Evolutionary conservation across 2,888 invertebrate genomes (phyloP).

Genomic region (Perizoma flavofasciatum): DNA sequence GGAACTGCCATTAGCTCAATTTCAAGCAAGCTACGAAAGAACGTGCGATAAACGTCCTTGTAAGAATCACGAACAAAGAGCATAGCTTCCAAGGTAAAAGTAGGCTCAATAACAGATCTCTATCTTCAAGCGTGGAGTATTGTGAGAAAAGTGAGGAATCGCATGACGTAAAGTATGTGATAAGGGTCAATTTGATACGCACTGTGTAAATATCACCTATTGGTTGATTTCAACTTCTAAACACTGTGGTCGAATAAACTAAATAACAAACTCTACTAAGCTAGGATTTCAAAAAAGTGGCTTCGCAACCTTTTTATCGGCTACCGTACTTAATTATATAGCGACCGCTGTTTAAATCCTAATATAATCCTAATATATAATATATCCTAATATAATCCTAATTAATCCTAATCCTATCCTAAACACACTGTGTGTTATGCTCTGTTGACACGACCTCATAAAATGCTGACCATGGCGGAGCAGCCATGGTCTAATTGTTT

Average conservation of each 20-base stretch:
- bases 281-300: no score
- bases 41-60: conserved; percentile 28
- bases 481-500: not conserved
- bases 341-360: no score
- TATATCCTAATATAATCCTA: no score
- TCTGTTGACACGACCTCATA: no score
- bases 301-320: no score
- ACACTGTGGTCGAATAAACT: no score
- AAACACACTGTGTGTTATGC: no score
- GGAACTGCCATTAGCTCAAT: conserved; percentile 16
- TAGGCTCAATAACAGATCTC: conserved; percentile 21
- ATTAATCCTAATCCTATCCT: no score
- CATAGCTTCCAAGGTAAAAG: conserved; percentile 10
- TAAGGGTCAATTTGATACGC: conserved; percentile 8
- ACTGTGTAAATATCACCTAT: not conserved
- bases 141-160: conserved; percentile 21
- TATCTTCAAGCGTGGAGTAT: conserved; percentile 21
- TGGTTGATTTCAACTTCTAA: not conserved
- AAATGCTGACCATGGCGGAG: no score
- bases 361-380: no score
- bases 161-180: conserved; percentile 1
- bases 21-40: conserved; percentile 21
- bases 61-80: conserved; percentile 30
- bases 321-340: no score
- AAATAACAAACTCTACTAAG: no score